Percentiles rank a stretch among this genome's conserved stretches.
Conservation (phyloP, 2,113 vertebrate genomes). For the Oreotragus oreotragus region DNA sequence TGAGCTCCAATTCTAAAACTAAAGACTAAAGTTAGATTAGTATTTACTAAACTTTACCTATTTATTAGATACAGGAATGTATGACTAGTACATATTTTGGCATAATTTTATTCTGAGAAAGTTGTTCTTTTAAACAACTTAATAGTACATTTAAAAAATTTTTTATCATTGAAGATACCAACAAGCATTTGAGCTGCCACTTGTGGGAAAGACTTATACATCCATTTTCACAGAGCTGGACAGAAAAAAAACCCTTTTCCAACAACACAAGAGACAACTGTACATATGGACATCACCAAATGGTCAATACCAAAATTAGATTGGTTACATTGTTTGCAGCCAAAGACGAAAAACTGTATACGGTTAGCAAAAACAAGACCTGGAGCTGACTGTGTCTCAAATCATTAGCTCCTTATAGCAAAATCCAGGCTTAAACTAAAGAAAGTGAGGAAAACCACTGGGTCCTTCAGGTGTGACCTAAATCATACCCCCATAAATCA, state of each 20-base stretch:
- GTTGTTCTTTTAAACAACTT: background rate
- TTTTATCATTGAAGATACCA: slow-evolving; percentile 7
- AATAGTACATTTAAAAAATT: background rate
- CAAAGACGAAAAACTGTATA: background rate
- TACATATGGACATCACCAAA: background rate
- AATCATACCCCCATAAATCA: background rate
- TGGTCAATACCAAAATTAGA: background rate
- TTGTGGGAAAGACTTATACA: background rate
- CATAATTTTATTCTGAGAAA: slow-evolving; percentile 45
- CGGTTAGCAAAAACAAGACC: background rate
- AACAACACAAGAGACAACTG: background rate
- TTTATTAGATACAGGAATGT: background rate
- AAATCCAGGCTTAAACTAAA: background rate
- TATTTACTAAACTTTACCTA: background rate
- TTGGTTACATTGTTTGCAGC: background rate
- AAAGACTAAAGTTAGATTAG: background rate
- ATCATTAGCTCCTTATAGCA: background rate
- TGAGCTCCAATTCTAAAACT: slow-evolving; percentile 11
- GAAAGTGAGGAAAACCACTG: background rate
- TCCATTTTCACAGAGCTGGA: background rate
- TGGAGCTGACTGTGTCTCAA: background rate
- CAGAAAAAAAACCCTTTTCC: background rate
- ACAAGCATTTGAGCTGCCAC: background rate
- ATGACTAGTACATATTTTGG: background rate
- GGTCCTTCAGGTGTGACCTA: background rate